Evolutionary conservation across 1,140 invertebrate species (phyloP).

Genomic region (Pseudobourletiella spinata): DNA sequence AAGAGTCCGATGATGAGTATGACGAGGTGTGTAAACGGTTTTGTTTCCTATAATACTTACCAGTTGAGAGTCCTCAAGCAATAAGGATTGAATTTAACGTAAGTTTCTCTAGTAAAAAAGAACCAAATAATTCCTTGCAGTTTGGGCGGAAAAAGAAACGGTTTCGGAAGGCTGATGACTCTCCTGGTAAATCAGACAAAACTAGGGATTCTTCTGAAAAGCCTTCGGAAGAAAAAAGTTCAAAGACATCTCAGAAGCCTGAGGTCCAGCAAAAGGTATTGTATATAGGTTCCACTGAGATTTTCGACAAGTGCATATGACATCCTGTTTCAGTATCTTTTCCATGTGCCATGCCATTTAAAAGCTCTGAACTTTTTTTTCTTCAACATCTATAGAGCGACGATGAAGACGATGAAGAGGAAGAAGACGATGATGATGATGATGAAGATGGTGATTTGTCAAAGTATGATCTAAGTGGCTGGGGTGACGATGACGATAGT

Average conservation of each 20-base stretch:
- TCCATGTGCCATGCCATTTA: too few relatives aligned
- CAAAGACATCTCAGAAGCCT: not conserved
- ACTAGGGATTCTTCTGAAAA: slow-evolving; percentile 33
- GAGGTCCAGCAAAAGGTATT: slow-evolving; percentile 28
- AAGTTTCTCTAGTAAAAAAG: slow-evolving; percentile 21
- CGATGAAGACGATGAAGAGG: slow-evolving; percentile 38
- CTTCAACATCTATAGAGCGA: not conserved
- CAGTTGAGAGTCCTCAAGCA: too few relatives aligned
- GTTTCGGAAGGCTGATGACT: slow-evolving; percentile 40
- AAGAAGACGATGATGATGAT: slow-evolving; percentile 44
- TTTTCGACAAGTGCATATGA: too few relatives aligned
- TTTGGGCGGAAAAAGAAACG: slow-evolving; percentile 84
- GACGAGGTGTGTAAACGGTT: too few relatives aligned
- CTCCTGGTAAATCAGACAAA: slow-evolving; percentile 19
- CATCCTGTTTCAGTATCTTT: slow-evolving; percentile 40
- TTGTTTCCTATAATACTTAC: too few relatives aligned
- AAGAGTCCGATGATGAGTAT: slow-evolving; percentile 81
- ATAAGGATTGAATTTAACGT: slow-evolving; percentile 4
- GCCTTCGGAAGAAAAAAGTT: not conserved
- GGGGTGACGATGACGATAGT: slow-evolving; percentile 49
- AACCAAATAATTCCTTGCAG: slow-evolving; percentile 34
- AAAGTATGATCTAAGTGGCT: slow-evolving; percentile 69
- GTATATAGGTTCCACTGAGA: too few relatives aligned
- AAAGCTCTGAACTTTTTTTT: too few relatives aligned
- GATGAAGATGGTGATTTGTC: slow-evolving; percentile 56